These are phyloP conservation scores for Drosophila stalkeri DNA, from an alignment of 2,888 invertebrate genomes.

Conservation along the genomic window DNA sequence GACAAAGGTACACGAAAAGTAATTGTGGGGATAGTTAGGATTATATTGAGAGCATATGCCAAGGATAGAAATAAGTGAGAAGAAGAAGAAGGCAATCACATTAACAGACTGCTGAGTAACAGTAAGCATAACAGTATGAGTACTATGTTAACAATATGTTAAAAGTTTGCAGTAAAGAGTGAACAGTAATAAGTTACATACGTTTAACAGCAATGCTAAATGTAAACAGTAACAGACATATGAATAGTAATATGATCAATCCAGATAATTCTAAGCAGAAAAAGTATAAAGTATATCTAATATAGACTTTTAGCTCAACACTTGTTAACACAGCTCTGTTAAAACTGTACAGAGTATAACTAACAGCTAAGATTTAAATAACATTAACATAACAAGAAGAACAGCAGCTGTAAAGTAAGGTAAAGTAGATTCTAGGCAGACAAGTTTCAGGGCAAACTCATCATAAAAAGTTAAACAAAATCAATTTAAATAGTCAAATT, in stretches of 20 bases:
- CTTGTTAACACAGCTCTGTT: not conserved
- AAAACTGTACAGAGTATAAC: not conserved
- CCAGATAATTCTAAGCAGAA: too few species aligned
- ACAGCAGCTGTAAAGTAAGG: not conserved
- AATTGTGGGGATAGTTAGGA: not conserved
- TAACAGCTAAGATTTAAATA: not conserved
- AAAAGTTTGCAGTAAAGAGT: not conserved
- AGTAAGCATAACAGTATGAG: not conserved
- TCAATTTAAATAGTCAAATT: not conserved
- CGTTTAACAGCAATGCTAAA: not conserved
- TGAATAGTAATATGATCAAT: too few species aligned
- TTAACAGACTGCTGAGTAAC: not conserved
- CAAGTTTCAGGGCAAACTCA: not conserved
- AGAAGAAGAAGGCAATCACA: not conserved
- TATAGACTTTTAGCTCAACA: too few species aligned
- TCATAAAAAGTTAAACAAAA: not conserved
- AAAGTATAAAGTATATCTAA: too few species aligned
- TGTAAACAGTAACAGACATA: not conserved
- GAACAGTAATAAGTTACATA: too few species aligned
- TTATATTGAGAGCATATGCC: not conserved
- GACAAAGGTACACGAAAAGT: not conserved
- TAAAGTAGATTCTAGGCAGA: not conserved
- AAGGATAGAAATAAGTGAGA: not conserved
- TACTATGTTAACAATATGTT: not conserved
- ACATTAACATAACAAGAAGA: too few species aligned